These are phyloP conservation scores for Macrocentrus cingulum DNA, from an alignment of 1,140 invertebrate genomes.

Conservation along the genomic window DNA sequence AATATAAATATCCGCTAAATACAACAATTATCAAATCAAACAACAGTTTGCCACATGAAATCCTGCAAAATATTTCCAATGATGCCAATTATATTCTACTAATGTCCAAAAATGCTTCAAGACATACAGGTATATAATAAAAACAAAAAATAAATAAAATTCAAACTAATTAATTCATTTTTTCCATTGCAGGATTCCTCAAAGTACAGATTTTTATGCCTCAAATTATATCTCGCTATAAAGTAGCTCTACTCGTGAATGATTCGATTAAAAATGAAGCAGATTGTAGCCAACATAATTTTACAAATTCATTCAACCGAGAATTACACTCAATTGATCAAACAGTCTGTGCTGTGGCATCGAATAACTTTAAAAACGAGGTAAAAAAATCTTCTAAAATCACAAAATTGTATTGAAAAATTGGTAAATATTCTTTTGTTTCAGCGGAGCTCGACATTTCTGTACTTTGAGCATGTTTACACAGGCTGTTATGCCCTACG, in stretches of 20 bases:
- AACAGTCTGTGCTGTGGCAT: constrained; percentile 25
- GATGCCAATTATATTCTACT: background rate
- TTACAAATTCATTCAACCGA: constrained; percentile 21
- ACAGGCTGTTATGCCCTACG: constrained; percentile 37
- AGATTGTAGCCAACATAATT: constrained; percentile 31
- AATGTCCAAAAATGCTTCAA: background rate
- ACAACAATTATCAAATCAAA: no score
- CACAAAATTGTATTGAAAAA: constrained; percentile 15
- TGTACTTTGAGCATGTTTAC: constrained; percentile 31
- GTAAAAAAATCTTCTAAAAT: constrained; percentile 10
- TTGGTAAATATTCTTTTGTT: constrained; percentile 10
- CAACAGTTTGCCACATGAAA: no score
- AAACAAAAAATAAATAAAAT: background rate
- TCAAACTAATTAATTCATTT: background rate
- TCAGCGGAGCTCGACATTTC: constrained; percentile 21
- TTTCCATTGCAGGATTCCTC: constrained; percentile 27
- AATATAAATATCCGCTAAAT: no score
- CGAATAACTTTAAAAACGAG: constrained; percentile 11
- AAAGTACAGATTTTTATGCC: constrained; percentile 25
- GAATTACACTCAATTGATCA: constrained; percentile 32
- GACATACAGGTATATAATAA: background rate
- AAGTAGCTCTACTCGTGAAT: constrained; percentile 32
- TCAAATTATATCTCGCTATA: constrained; percentile 26
- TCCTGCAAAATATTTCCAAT: no score
- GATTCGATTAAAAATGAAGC: constrained; percentile 25